Percentiles rank a stretch among this genome's conserved stretches.
These are phyloP conservation scores for Brachyrhaphis roseni DNA, from an alignment of 2,797 vertebrate genomes.

Conservation along the genomic window DNA sequence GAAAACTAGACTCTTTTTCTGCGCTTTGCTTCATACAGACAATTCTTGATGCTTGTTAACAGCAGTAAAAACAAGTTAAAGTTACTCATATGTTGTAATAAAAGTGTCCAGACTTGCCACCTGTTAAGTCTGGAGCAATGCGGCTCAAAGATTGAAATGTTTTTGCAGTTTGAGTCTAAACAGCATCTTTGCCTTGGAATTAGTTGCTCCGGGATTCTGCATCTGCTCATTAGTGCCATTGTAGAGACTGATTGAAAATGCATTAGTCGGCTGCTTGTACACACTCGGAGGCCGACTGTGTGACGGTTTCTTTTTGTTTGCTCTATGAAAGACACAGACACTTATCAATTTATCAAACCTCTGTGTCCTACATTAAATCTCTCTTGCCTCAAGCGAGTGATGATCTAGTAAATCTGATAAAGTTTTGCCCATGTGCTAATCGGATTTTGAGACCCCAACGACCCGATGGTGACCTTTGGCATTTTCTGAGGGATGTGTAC, in stretches of 20 bases:
- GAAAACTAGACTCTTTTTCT: not conserved
- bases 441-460: not conserved
- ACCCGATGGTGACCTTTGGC: not conserved
- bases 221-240: constrained; percentile 1
- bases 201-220: not conserved
- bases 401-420: not conserved
- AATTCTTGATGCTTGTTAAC: not conserved
- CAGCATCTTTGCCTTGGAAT: not conserved
- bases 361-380: not conserved
- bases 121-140: not conserved
- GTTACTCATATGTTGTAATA: not conserved
- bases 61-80: not conserved
- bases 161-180: constrained; percentile 1
- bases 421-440: not conserved
- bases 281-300: not conserved
- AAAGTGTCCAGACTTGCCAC: not conserved
- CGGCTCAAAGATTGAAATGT: not conserved
- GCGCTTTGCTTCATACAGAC: not conserved
- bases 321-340: not conserved
- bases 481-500: not conserved
- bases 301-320: not conserved
- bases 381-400: not conserved
- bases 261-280: constrained; percentile 1
- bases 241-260: constrained; percentile 8
- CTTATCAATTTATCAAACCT: not conserved